phyloP scores from a whole-genome alignment of 2,888 invertebrate genomes.

The Papilio protenor region DNA sequence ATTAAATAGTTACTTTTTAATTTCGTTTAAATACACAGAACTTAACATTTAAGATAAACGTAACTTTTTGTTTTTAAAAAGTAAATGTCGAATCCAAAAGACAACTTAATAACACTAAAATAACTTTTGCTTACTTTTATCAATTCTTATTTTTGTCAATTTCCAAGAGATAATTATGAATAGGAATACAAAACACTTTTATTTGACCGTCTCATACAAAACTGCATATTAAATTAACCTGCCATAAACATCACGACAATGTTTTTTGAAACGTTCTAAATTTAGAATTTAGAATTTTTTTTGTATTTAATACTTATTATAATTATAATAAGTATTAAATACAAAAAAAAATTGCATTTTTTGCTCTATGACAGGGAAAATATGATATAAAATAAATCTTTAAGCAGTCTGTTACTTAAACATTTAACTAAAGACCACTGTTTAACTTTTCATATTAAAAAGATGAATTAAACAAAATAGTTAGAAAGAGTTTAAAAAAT shows the following conservation, averaged over 20 bases:
- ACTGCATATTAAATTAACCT: not conserved
- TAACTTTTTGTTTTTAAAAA: too few species aligned
- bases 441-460: not conserved
- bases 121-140: too few species aligned
- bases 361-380: not conserved
- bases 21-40: not conserved
- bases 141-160: too few species aligned
- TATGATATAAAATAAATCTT: not conserved
- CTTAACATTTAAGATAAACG: too few species aligned
- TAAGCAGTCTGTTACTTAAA: not conserved
- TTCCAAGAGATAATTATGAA: not conserved
- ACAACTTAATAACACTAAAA: too few species aligned
- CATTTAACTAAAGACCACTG: too few species aligned
- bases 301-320: not conserved
- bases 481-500: not conserved
- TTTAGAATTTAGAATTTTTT: too few species aligned
- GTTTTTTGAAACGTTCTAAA: constrained; percentile 13
- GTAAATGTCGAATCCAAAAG: too few species aligned
- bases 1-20: not conserved
- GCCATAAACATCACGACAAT: not conserved
- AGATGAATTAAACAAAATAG: not conserved
- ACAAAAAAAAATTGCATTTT: not conserved
- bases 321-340: not conserved
- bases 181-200: not conserved
- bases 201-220: not conserved